Evolutionary conservation across 53 echinoderm and acorn worm genomes (phyloP), one percentile per base, ranked within the genome.

Genomic region (Crossaster papposus): DNA sequence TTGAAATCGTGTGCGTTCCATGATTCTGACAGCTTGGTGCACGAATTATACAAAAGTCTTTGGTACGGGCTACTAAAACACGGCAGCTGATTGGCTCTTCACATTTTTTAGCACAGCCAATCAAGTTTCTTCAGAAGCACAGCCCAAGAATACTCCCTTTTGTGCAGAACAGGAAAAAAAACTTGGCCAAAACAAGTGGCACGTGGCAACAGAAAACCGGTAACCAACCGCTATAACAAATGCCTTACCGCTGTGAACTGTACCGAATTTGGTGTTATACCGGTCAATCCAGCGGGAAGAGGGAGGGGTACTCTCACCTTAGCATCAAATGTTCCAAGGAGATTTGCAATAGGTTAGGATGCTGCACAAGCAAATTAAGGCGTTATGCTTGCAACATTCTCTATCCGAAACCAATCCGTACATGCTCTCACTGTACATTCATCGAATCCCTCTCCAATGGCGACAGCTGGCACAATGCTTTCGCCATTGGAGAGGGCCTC

Each of bases 201-300:
- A 72, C 31, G 73, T 72, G 85, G 58, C 20, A 78, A 30, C 35
- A 58, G 6, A 17, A 18, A 58, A 35, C 78, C 51, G 51, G 51
- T 26, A 78, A 51, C 28, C 44, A 78, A 24, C 78, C 78, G n/a
- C n/a, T n/a, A 23, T 23, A 22, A 18, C 14, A 37, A 77, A 35
- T 87, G 77, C 62, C 87, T 87, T 87, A 87, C 87, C 87, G 76
- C 87, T 87, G 34, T 35, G 68, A 68, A 23, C 18, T 5, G 65
- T 36, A 34, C 28, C 36, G 65, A 77, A 33, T 87, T 58, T 87
- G 54, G 87, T 36, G 36, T 75, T 36, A 87, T 77, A 77, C 77
- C 87, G 87, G 87, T 87, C 87, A 76, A 87, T 87, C 87, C 87
- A 87, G 54, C 87, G 87, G 17, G 87, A 9, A 2, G 76, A 76